Evolutionary conservation across 1,140 invertebrate species (phyloP), one percentile per base, ranked within the genome.

Genomic region (Lordiphosa clarofinis): DNA sequence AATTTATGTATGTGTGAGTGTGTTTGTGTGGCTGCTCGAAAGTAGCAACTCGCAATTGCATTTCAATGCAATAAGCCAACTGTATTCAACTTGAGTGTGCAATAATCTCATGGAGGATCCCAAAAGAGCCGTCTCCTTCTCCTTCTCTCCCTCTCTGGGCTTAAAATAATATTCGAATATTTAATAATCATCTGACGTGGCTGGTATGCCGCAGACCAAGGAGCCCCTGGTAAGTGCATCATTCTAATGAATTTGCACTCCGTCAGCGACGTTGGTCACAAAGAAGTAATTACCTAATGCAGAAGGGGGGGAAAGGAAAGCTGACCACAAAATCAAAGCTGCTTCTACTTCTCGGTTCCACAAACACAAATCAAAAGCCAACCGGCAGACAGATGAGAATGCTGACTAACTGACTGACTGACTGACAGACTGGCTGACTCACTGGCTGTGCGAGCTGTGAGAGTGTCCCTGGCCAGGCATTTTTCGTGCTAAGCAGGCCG

Each of bases 231-330:
- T 35, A 46, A 54, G 56, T 75, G 61, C 75, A 82, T 59, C 67
- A 82, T 61, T 79, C 43, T 63, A 82, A 82, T 82, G 76, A 76
- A 72, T 76, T 69, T 82, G 72, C 76, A 81, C 71, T 81, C 82
- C 15, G 21, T 61, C 67, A 57, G 61, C 71, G 61, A 43, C 48
- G 24, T 4, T 28, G 43, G 43, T 44, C 76, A 82, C 76, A 81
- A 76, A 72, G 78, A 67, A 82, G 76, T 81, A 81, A 81, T 81
- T 81, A 81, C 76, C 79, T 81, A 81, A 81, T 82, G 76, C 67
- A 78, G 50, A 43, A 53, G 35, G 37, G 49, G 13, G 19, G 42
- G 21, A n/a, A 0, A 24, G 24, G 31, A 54, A 19, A 46, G 28
- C 19, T 13, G 33, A 70, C 76, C 59, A 38, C 72, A 84, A 82